These are phyloP conservation scores for Drosophila subpulchrella DNA, from an alignment of 1,140 invertebrate genomes.

Conservation along the genomic window DNA sequence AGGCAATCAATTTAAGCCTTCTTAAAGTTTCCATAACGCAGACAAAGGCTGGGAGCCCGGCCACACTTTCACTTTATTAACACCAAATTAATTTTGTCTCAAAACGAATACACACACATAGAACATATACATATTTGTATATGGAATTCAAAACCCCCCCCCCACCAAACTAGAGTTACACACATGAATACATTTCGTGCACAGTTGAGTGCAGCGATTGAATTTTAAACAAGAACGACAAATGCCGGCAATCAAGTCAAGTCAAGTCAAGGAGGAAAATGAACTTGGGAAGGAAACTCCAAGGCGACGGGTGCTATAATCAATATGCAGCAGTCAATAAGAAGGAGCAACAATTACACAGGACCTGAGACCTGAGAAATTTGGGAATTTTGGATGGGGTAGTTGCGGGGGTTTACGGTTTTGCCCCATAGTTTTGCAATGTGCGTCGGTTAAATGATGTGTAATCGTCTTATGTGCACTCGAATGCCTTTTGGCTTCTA, in stretches of 20 bases:
- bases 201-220: conserved; percentile 70
- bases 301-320: conserved; percentile 66
- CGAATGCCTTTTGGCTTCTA: conserved; percentile 84
- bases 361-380: neutral
- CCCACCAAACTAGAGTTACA: conserved; percentile 6
- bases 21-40: conserved; percentile 36
- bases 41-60: conserved; percentile 3
- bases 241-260: conserved; percentile 76
- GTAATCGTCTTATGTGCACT: conserved; percentile 84
- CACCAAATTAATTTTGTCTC: conserved; percentile 76
- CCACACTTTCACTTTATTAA: conserved; percentile 71
- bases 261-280: conserved; percentile 61
- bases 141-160: neutral
- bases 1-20: conserved; percentile 16
- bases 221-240: conserved; percentile 76
- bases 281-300: conserved; percentile 15
- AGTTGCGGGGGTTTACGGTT: neutral
- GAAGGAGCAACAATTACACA: conserved; percentile 73
- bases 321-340: conserved; percentile 82
- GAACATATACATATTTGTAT: neutral
- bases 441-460: conserved; percentile 84
- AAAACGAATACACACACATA: conserved; percentile 2
- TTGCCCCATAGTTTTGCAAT: conserved; percentile 67
- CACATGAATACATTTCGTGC: conserved; percentile 41
- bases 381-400: neutral